Evolutionary conservation across 2,113 vertebrate species (phyloP).

Genomic region (Syrmaticus mikado): DNA sequence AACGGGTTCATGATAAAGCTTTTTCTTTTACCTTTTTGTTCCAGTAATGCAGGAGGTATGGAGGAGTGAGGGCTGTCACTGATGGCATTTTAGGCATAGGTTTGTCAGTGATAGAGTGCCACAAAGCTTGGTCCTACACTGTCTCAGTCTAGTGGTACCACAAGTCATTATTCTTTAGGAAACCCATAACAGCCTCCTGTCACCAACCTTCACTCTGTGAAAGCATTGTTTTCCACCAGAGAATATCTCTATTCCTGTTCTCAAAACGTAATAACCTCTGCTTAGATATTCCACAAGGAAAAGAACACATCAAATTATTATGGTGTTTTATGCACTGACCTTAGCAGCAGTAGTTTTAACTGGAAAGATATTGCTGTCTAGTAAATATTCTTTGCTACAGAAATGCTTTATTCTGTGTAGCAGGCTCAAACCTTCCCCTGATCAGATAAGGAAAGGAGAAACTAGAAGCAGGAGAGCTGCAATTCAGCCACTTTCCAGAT

Average conservation of each 20-base stretch:
- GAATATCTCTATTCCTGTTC: neutral
- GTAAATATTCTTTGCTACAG: neutral
- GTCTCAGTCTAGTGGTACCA: neutral
- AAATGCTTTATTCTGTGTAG: neutral
- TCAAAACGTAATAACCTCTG: neutral
- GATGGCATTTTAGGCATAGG: neutral
- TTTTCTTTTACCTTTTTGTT: neutral
- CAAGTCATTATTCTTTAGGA: slow-evolving; percentile 27
- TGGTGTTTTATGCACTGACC: neutral
- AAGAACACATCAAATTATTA: slow-evolving; percentile 23
- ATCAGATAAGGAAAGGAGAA: neutral
- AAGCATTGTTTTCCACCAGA: neutral
- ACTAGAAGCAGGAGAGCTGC: neutral
- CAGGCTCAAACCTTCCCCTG: neutral
- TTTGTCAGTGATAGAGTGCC: neutral
- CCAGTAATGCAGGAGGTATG: neutral
- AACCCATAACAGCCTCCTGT: neutral
- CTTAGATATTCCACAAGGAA: neutral
- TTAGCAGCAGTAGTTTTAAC: neutral
- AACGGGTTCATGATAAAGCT: neutral
- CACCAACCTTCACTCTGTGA: neutral
- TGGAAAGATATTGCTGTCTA: neutral
- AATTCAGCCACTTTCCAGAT: neutral
- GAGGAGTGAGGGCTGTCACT: slow-evolving; percentile 6
- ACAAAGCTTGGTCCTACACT: neutral